A percentile compares a stretch with the other conserved stretches of the same genome.
These are phyloP conservation scores for Varanus salvator DNA, from an alignment of 2,113 vertebrate species.

Conservation along the genomic window DNA sequence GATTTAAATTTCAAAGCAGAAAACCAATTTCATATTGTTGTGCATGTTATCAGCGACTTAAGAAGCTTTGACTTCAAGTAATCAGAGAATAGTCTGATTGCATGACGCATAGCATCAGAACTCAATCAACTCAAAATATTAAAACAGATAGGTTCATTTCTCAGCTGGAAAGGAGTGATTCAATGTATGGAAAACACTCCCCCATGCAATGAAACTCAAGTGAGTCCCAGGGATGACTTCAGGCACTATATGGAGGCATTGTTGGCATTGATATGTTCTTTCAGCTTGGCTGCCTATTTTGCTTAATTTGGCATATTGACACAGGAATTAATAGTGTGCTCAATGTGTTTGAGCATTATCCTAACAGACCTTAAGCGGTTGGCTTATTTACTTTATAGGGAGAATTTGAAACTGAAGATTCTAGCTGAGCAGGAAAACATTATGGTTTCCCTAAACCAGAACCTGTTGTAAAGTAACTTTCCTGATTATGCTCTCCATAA, in stretches of 20 bases:
- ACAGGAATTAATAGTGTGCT: neutral
- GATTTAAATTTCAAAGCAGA: constrained; percentile 35
- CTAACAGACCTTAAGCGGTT: too few species aligned
- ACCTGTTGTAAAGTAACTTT: neutral
- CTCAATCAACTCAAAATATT: constrained; percentile 59
- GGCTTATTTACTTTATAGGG: neutral
- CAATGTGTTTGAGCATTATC: neutral
- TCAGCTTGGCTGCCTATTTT: neutral
- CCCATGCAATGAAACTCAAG: neutral
- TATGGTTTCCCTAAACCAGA: neutral
- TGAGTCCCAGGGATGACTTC: neutral
- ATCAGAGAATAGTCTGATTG: constrained; percentile 67
- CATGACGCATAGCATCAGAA: constrained; percentile 29
- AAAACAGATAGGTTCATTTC: constrained; percentile 55
- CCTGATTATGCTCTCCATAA: too few species aligned
- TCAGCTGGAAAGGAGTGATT: constrained; percentile 42
- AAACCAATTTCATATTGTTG: constrained; percentile 46
- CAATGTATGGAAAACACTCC: constrained; percentile 55
- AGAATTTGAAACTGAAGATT: neutral
- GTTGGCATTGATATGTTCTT: neutral
- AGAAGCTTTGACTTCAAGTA: constrained; percentile 60
- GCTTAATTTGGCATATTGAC: neutral
- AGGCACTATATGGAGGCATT: neutral
- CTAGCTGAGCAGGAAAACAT: neutral
- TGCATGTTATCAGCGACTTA: constrained; percentile 45